Percentiles rank a stretch among this genome's conserved stretches.
These are phyloP conservation scores for Palythoa grandiflora DNA, from an alignment of 92 coral and sea anemone genomes.

Conservation along the genomic window DNA sequence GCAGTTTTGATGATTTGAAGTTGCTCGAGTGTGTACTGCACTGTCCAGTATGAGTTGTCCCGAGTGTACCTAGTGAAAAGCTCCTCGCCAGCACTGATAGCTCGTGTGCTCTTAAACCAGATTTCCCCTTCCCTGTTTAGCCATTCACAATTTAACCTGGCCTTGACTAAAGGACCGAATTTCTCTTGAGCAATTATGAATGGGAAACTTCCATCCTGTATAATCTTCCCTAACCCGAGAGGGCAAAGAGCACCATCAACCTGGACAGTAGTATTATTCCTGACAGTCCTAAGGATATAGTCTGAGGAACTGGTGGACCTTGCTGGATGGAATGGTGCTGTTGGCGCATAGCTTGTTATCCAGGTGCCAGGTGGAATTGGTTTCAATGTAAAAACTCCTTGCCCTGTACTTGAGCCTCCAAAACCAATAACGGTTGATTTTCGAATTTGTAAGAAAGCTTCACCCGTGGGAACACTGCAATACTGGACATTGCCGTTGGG, in stretches of 20 bases:
- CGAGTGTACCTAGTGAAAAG: slow-evolving; percentile 47
- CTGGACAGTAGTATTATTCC: slow-evolving; percentile 12
- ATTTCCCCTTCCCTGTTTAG: slow-evolving; percentile 33
- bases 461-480: slow-evolving; percentile 5
- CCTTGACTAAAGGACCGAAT: no score
- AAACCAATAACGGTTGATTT: slow-evolving; percentile 32
- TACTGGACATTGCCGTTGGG: not conserved
- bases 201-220: slow-evolving; percentile 58
- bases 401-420: slow-evolving; percentile 29
- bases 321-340: slow-evolving; percentile 34
- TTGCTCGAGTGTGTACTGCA: slow-evolving; percentile 45
- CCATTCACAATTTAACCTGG: no score
- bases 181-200: not conserved
- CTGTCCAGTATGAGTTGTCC: slow-evolving; percentile 53
- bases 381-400: slow-evolving; percentile 17
- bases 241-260: slow-evolving; percentile 47
- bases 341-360: slow-evolving; percentile 45
- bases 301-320: slow-evolving; percentile 35
- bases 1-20: slow-evolving; percentile 29
- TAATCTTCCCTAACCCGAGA: slow-evolving; percentile 47
- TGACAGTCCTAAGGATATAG: slow-evolving; percentile 40
- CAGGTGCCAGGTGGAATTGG: slow-evolving; percentile 33
- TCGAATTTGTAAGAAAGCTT: slow-evolving; percentile 30
- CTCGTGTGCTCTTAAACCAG: slow-evolving; percentile 47
- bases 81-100: slow-evolving; percentile 48